These are phyloP conservation scores for Pocillopora damicornis DNA, from an alignment of 64 coral and sea anemone species.

Conservation along the genomic window DNA sequence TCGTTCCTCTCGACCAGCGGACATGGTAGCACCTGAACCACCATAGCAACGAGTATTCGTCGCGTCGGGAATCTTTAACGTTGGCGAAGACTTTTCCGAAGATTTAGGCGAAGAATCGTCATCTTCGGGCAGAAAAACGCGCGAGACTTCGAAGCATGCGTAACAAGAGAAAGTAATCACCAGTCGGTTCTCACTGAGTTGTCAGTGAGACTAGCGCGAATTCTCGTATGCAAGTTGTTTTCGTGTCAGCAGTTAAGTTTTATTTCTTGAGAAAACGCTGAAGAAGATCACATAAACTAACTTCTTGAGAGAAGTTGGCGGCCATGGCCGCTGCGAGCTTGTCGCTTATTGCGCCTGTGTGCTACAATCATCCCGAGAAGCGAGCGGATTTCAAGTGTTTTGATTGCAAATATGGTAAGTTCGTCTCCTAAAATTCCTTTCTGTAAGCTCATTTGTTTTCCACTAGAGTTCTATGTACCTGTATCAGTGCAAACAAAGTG, in stretches of 20 bases:
- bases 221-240: too few relatives aligned
- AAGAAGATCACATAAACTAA: background rate
- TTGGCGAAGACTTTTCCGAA: background rate
- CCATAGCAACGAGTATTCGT: conserved; percentile 1
- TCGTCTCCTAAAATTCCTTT: background rate
- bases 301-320: background rate
- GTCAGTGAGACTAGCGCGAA: background rate
- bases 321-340: background rate
- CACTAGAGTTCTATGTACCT: too few relatives aligned
- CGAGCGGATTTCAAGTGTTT: conserved; percentile 36
- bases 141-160: conserved; percentile 38
- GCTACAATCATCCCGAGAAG: conserved; percentile 32
- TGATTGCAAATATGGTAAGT: conserved; percentile 29
- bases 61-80: background rate
- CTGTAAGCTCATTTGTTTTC: background rate
- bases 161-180: background rate
- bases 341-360: background rate
- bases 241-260: background rate
- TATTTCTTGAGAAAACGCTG: background rate
- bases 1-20: background rate
- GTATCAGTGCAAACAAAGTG: too few relatives aligned
- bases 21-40: background rate
- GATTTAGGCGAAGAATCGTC: background rate
- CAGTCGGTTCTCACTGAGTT: background rate
- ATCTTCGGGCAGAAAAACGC: conserved; percentile 11